Conservation (phyloP, 2,888 invertebrate genomes). For the Alloscopus bannaensis region DNA sequence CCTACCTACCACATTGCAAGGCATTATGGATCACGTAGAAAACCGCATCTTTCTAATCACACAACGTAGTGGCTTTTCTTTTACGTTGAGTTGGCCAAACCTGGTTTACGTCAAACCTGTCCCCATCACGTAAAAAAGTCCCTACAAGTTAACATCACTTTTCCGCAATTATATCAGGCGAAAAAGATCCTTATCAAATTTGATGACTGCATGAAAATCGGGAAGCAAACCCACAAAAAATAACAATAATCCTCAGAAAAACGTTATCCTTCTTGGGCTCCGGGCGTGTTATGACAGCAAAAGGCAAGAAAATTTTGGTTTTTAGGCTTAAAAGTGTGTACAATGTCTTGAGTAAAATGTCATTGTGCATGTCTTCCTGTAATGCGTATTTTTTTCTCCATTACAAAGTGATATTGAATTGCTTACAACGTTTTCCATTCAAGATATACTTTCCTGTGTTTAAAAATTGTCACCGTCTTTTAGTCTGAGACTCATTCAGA, state of each 20-base stretch:
- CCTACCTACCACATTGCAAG: conserved; percentile 61
- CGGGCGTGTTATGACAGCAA: conserved; percentile 46
- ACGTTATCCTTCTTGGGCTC: conserved; percentile 28
- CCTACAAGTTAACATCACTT: conserved; percentile 21
- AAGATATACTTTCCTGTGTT: too few species aligned
- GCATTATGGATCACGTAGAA: too few species aligned
- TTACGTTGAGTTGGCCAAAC: conserved; percentile 24
- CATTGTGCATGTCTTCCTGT: too few species aligned
- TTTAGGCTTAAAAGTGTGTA: too few species aligned
- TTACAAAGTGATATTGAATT: too few species aligned
- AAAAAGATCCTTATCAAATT: conserved; percentile 57
- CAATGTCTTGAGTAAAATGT: too few species aligned
- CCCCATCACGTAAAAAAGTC: not conserved
- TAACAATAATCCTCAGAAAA: too few species aligned
- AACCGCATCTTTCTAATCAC: conserved; percentile 45
- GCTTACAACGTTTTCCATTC: too few species aligned
- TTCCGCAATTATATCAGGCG: conserved; percentile 60
- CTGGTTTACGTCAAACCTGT: conserved; percentile 43
- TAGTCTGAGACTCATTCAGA: too few species aligned
- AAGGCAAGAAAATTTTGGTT: conserved; percentile 55
- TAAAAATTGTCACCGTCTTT: too few species aligned
- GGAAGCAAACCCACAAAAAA: conserved; percentile 68
- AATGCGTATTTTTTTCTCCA: too few species aligned
- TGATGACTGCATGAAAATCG: conserved; percentile 64
- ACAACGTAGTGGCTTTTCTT: too few species aligned